phyloP scores from a whole-genome alignment of 92 coral and sea anemone species.

The Porites rus region DNA sequence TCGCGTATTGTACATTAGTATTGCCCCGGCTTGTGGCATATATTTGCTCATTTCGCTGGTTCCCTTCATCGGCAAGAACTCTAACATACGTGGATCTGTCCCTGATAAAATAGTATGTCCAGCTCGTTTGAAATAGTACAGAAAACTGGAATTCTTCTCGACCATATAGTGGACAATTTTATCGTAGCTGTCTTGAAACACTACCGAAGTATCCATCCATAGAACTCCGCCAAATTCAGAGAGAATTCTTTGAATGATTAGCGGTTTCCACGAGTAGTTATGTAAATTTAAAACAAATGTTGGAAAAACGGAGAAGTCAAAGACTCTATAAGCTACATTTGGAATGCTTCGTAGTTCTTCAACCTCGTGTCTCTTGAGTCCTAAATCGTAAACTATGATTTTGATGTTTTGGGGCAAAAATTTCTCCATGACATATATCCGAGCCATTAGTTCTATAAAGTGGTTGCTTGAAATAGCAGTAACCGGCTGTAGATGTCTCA shows the following conservation, averaged over 20 bases:
- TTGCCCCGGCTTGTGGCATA: conserved; percentile 42
- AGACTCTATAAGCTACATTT: conserved; percentile 48
- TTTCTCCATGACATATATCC: conserved; percentile 10
- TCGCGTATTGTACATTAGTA: conserved; percentile 48
- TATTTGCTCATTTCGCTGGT: not conserved
- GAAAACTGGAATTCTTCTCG: conserved; percentile 16
- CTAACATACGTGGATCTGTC: conserved; percentile 48
- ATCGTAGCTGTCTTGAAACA: conserved; percentile 1
- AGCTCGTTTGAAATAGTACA: conserved; percentile 16
- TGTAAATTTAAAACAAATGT: conserved; percentile 25
- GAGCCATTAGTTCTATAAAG: conserved; percentile 44
- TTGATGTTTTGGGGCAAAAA: conserved; percentile 22
- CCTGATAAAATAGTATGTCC: conserved; percentile 34
- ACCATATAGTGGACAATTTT: conserved; percentile 39
- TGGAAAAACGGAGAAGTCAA: conserved; percentile 53
- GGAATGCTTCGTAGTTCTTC: not conserved
- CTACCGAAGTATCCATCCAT: conserved; percentile 57
- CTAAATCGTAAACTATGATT: conserved; percentile 60
- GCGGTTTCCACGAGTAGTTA: conserved; percentile 59
- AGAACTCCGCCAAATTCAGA: conserved; percentile 49
- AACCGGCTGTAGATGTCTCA: conserved; percentile 25
- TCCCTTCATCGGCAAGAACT: conserved; percentile 52
- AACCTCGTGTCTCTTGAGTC: conserved; percentile 24
- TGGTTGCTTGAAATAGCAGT: conserved; percentile 65
- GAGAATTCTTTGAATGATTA: conserved; percentile 44